Conservation (phyloP, 2,113 vertebrate species). For the Notarius lentiginosus region DNA sequence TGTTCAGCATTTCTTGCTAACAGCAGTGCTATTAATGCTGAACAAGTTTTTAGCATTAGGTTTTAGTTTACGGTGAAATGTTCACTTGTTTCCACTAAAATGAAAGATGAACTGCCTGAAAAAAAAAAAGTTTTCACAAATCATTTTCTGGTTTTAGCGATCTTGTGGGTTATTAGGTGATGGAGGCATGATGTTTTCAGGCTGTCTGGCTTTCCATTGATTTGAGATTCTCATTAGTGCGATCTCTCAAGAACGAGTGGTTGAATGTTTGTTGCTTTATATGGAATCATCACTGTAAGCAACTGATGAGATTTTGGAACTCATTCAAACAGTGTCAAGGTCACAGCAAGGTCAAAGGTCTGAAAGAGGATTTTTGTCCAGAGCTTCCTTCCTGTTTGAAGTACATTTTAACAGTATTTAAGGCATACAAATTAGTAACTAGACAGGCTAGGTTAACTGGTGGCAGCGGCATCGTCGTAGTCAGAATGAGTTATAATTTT, state of each 20-base stretch:
- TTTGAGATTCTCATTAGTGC: not conserved
- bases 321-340: too few species aligned
- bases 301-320: too few species aligned
- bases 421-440: not conserved
- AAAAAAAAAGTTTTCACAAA: not conserved
- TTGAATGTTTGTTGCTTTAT: not conserved
- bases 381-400: not conserved
- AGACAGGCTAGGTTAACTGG: not conserved
- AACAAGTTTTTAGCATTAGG: not conserved
- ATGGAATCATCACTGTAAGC: not conserved
- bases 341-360: not conserved
- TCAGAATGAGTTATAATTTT: not conserved
- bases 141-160: not conserved
- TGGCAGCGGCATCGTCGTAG: not conserved
- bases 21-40: not conserved
- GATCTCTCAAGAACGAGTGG: not conserved
- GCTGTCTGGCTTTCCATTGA: not conserved
- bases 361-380: not conserved
- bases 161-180: not conserved
- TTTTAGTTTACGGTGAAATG: too few species aligned
- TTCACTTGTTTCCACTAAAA: not conserved
- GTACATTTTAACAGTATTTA: not conserved
- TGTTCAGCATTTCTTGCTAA: not conserved
- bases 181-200: not conserved
- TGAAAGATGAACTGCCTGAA: not conserved